Evolutionary conservation across 92 coral and sea anemone species (phyloP).

Genomic region (Meandrina meandrites): DNA sequence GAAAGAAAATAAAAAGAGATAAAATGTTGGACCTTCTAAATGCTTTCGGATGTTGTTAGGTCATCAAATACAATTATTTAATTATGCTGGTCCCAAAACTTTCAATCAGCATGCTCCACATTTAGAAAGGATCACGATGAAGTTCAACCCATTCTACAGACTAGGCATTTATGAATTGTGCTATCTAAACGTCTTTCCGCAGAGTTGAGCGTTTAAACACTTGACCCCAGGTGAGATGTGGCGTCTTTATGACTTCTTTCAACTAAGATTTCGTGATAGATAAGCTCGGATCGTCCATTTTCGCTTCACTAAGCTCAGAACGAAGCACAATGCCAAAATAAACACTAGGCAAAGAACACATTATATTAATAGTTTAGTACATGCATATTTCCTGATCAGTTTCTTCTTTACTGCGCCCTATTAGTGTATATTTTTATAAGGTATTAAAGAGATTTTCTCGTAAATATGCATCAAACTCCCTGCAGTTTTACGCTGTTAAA

Average conservation of each 20-base stretch:
- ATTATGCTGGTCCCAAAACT: background rate
- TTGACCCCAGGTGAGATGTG: background rate
- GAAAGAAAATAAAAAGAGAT: background rate
- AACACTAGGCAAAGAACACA: background rate
- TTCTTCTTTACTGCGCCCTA: conserved; percentile 3
- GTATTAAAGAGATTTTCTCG: conserved; percentile 27
- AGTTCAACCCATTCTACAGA: background rate
- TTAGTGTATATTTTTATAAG: conserved; percentile 31
- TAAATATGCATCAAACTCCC: background rate
- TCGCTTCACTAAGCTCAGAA: background rate
- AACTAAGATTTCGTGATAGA: background rate
- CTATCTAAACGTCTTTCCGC: background rate
- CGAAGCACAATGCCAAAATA: background rate
- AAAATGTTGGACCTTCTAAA: background rate
- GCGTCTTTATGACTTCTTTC: background rate
- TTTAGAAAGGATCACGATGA: background rate
- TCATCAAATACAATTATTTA: background rate
- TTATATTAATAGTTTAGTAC: background rate
- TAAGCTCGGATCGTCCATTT: background rate
- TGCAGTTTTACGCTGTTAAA: background rate
- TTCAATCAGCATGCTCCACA: background rate
- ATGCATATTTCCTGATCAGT: background rate
- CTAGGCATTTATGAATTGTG: background rate
- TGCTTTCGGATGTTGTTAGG: background rate
- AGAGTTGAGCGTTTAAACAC: background rate